These are phyloP conservation scores for Ellobium chinense DNA, from an alignment of 2,888 invertebrate genomes.

Conservation along the genomic window DNA sequence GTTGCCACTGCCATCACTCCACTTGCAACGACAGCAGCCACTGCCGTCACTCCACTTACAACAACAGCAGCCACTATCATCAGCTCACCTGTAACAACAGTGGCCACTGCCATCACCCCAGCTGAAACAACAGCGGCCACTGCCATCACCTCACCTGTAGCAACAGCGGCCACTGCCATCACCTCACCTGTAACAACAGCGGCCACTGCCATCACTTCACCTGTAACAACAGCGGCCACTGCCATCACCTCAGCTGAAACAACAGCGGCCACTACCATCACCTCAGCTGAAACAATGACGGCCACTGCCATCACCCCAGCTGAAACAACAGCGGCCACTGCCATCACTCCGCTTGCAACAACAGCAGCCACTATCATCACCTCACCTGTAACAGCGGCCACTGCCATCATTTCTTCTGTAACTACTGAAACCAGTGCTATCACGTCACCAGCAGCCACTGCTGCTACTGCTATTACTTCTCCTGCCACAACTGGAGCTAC, in stretches of 20 bases:
- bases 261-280: slow-evolving; percentile 29
- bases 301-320: not conserved
- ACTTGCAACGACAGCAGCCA: not conserved
- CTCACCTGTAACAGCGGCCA: slow-evolving; percentile 36
- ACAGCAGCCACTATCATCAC: slow-evolving; percentile 36
- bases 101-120: slow-evolving; percentile 43
- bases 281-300: not conserved
- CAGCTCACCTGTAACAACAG: slow-evolving; percentile 13
- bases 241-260: slow-evolving; percentile 43
- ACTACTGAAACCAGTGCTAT: not conserved
- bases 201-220: not conserved
- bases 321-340: not conserved
- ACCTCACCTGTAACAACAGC: not conserved
- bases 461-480: slow-evolving; percentile 2
- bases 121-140: slow-evolving; percentile 31
- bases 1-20: not conserved
- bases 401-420: slow-evolving; percentile 5
- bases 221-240: slow-evolving; percentile 16
- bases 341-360: not conserved
- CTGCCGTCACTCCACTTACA: slow-evolving; percentile 33
- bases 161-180: not conserved
- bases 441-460: not conserved
- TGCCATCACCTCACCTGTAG: slow-evolving; percentile 4
- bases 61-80: slow-evolving; percentile 47
- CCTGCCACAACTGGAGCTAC: not conserved